Evolutionary conservation across 1,140 invertebrate genomes (phyloP).

Genomic region (Conopomorpha cramerella): DNA sequence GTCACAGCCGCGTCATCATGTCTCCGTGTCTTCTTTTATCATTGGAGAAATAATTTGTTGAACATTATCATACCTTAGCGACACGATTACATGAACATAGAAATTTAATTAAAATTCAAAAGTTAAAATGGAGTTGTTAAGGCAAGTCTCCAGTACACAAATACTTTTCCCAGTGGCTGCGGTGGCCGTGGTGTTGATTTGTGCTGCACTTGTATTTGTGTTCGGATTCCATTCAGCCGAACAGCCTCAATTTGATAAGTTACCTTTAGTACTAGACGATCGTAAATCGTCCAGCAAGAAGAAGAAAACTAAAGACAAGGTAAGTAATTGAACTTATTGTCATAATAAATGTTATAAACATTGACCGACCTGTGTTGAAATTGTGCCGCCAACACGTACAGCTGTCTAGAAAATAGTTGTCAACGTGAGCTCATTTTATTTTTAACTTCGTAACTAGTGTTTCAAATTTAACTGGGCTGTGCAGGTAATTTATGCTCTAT

Average conservation of each 20-base stretch:
- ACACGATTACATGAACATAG: conserved; percentile 45
- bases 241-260: conserved; percentile 73
- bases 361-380: too few species aligned
- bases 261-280: conserved; percentile 64
- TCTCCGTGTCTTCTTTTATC: conserved; percentile 59
- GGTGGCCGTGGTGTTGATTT: conserved; percentile 68
- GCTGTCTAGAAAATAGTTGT: too few species aligned
- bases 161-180: conserved; percentile 66
- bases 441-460: conserved; percentile 46
- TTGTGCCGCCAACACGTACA: too few species aligned
- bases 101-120: conserved; percentile 31
- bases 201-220: conserved; percentile 69
- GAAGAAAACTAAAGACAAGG: conserved; percentile 74
- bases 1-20: conserved; percentile 68
- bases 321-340: too few species aligned
- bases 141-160: conserved; percentile 60
- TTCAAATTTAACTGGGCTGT: conserved; percentile 12
- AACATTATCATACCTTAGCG: conserved; percentile 48
- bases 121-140: conserved; percentile 61
- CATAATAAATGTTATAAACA: too few species aligned
- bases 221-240: conserved; percentile 75
- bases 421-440: conserved; percentile 42
- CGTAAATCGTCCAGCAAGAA: conserved; percentile 69
- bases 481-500: background rate
- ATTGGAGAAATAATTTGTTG: conserved; percentile 49